Conservation (phyloP, 1,140 invertebrate species). For the Mycetomoellerius zeteki region DNA sequence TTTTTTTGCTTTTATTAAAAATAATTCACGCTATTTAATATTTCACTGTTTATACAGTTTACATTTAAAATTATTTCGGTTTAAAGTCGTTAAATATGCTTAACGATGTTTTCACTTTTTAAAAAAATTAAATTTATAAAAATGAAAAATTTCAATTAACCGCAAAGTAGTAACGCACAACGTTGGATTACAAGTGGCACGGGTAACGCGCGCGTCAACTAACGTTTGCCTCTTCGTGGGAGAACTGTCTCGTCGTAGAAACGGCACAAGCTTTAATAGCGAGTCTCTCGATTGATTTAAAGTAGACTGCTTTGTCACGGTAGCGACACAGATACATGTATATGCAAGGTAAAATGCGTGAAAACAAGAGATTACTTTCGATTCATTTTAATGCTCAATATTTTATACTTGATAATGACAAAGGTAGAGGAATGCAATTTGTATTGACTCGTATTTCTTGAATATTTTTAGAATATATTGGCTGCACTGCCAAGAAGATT, state of each 20-base stretch:
- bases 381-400: slow-evolving; percentile 15
- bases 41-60: not conserved
- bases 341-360: slow-evolving; percentile 1
- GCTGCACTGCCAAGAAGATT: slow-evolving; percentile 12
- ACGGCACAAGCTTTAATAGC: slow-evolving; percentile 77
- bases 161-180: not conserved
- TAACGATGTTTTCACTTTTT: not conserved
- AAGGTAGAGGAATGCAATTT: not conserved
- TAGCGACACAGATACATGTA: slow-evolving; percentile 37
- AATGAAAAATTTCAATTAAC: not conserved
- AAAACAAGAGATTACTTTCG: slow-evolving; percentile 33
- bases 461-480: slow-evolving; percentile 36
- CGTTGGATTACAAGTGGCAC: not conserved
- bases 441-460: not conserved
- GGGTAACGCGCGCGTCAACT: slow-evolving; percentile 32
- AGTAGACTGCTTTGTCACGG: slow-evolving; percentile 69
- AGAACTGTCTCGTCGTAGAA: slow-evolving; percentile 61
- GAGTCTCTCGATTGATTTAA: slow-evolving; percentile 81
- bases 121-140: not conserved
- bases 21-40: not conserved
- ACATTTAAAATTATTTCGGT: not conserved
- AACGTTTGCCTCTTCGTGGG: slow-evolving; percentile 35
- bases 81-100: not conserved
- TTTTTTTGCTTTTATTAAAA: not conserved
- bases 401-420: slow-evolving; percentile 43